Conservation (phyloP, 2,113 vertebrate genomes). For the Isichthys henryi region DNA sequence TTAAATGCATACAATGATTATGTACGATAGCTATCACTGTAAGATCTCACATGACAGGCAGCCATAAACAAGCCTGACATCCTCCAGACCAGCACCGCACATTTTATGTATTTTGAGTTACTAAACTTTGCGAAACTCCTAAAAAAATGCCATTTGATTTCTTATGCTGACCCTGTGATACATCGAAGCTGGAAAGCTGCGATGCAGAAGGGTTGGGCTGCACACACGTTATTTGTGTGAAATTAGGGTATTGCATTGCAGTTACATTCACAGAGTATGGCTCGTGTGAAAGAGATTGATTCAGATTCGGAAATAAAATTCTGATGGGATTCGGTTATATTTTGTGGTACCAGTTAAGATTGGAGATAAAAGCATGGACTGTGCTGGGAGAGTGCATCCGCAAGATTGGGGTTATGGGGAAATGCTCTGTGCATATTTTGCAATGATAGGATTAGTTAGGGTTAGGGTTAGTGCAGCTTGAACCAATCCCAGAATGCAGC, state of each 20-base stretch:
- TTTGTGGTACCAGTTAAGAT: not conserved
- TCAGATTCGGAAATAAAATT: not conserved
- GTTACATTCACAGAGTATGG: not conserved
- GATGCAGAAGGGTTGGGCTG: too few relatives aligned
- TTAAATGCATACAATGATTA: not conserved
- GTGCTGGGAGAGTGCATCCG: not conserved
- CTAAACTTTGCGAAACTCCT: not conserved
- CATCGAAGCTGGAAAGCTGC: not conserved
- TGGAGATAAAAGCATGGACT: not conserved
- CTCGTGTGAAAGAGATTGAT: not conserved
- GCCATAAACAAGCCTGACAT: not conserved
- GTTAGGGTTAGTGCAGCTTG: not conserved
- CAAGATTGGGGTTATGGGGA: not conserved
- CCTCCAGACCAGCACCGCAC: not conserved
- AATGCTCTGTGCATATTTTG: not conserved
- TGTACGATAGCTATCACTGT: not conserved
- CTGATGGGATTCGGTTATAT: not conserved
- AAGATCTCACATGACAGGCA: not conserved
- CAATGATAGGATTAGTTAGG: not conserved
- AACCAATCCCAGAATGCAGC: not conserved
- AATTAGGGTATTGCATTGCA: not conserved
- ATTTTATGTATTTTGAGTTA: not conserved
- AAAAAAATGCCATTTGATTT: not conserved
- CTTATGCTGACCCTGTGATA: not conserved
- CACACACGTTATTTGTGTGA: not conserved